Conservation (phyloP, 2,113 vertebrate genomes). For the Ptychochromis oligacanthus region DNA sequence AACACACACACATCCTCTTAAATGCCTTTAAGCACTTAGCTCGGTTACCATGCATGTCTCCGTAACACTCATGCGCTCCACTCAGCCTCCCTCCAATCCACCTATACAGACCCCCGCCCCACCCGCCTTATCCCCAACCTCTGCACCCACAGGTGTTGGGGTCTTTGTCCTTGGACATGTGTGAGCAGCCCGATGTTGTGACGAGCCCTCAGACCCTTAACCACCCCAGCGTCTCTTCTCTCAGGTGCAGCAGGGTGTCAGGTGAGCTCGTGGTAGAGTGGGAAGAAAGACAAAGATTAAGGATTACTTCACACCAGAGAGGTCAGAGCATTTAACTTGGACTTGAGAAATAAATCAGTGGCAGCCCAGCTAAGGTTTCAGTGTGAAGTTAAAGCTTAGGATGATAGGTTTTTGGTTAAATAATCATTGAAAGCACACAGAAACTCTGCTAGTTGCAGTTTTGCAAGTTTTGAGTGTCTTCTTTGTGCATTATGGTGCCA, state of each 20-base stretch:
- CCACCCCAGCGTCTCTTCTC: slow-evolving; percentile 32
- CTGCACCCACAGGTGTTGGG: slow-evolving; percentile 90
- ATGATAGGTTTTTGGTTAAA: background rate
- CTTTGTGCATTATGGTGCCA: background rate
- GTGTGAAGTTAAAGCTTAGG: background rate
- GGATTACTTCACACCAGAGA: slow-evolving; percentile 49
- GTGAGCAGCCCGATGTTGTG: slow-evolving; percentile 81
- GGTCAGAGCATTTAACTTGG: slow-evolving; percentile 24
- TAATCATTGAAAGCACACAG: background rate
- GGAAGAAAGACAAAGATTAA: slow-evolving; percentile 25
- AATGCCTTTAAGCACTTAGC: slow-evolving; percentile 69
- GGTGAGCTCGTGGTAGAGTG: slow-evolving; percentile 36
- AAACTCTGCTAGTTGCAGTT: background rate
- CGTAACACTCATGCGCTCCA: slow-evolving; percentile 31
- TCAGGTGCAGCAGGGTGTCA: slow-evolving; percentile 68
- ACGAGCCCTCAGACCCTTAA: slow-evolving; percentile 81
- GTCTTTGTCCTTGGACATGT: slow-evolving; percentile 85
- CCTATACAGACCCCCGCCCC: slow-evolving; percentile 40
- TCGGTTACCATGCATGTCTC: slow-evolving; percentile 64
- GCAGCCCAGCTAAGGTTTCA: background rate
- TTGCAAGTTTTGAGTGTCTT: background rate
- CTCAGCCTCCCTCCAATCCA: slow-evolving; percentile 57
- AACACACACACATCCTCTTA: slow-evolving; percentile 60
- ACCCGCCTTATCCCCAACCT: slow-evolving; percentile 76
- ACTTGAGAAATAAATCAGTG: background rate